These are phyloP conservation scores for Sympetrum striolatum DNA, from an alignment of 2,888 invertebrate species.

Conservation along the genomic window DNA sequence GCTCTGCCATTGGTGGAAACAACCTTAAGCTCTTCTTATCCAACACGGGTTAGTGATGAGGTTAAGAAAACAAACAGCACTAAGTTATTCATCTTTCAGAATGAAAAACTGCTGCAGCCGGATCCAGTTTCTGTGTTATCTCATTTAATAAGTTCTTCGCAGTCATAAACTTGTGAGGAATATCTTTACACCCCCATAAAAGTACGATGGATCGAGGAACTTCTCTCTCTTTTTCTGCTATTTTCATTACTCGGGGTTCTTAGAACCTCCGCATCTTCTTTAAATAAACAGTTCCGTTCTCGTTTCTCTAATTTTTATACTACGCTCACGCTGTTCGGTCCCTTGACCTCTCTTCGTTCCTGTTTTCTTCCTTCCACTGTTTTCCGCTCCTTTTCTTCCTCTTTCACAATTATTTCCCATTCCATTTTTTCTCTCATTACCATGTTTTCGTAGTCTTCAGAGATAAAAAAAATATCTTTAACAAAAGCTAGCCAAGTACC, in stretches of 20 bases:
- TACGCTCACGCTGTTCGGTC: not conserved
- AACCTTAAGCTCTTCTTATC: too few relatives aligned
- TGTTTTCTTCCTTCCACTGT: not conserved
- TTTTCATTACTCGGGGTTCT: too few relatives aligned
- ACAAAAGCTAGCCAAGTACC: too few relatives aligned
- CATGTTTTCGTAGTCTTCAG: too few relatives aligned
- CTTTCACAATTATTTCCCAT: not conserved
- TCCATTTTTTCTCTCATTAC: too few relatives aligned
- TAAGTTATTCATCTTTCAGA: not conserved
- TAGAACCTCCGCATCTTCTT: too few relatives aligned
- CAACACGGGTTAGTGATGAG: not conserved
- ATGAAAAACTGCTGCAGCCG: too few relatives aligned
- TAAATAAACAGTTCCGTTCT: too few relatives aligned
- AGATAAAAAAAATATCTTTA: too few relatives aligned
- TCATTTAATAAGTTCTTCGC: not conserved
- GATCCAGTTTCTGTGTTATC: not conserved
- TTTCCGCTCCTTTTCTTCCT: not conserved
- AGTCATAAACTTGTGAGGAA: not conserved
- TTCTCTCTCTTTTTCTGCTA: too few relatives aligned
- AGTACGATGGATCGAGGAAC: not conserved
- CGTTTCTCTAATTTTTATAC: too few relatives aligned
- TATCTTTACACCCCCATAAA: not conserved
- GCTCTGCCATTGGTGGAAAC: too few relatives aligned
- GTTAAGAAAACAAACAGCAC: not conserved
- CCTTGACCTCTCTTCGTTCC: not conserved